Conservation (phyloP, 2,113 vertebrate genomes). For the Lepisosteus oculatus region DNA sequence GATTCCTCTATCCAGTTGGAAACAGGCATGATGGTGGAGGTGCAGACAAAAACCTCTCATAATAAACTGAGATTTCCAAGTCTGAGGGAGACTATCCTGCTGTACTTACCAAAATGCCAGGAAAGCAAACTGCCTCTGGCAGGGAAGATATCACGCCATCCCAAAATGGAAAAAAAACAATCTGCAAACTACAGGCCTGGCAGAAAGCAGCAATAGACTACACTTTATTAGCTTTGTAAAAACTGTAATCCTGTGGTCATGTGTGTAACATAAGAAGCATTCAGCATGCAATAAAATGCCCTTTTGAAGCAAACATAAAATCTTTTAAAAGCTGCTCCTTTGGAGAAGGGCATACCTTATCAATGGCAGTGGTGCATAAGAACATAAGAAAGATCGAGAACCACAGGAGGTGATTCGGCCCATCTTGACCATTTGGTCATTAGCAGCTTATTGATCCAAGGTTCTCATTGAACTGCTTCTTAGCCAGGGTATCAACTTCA, state of each 20-base stretch:
- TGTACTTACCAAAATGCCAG: conserved; percentile 27
- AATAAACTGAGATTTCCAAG: conserved; percentile 27
- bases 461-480: too few relatives aligned
- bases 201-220: conserved; percentile 44
- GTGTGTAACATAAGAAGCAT: conserved; percentile 22
- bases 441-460: too few relatives aligned
- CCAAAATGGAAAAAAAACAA: conserved; percentile 54
- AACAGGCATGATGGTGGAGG: neutral
- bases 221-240: conserved; percentile 52
- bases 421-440: too few relatives aligned
- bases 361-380: too few relatives aligned
- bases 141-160: conserved; percentile 52
- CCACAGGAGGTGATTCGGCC: too few relatives aligned
- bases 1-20: too few relatives aligned
- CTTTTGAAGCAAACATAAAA: neutral
- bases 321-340: too few relatives aligned
- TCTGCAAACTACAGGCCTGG: conserved; percentile 39
- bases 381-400: too few relatives aligned
- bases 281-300: neutral
- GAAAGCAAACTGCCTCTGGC: conserved; percentile 38
- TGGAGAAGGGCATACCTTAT: too few relatives aligned
- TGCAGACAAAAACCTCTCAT: conserved; percentile 27
- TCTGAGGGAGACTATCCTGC: conserved; percentile 30
- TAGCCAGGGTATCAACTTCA: too few relatives aligned
- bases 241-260: conserved; percentile 35